Base-by-base conservation (phyloP, 2,888 invertebrate genomes). In the Proisotoma minuta region DNA sequence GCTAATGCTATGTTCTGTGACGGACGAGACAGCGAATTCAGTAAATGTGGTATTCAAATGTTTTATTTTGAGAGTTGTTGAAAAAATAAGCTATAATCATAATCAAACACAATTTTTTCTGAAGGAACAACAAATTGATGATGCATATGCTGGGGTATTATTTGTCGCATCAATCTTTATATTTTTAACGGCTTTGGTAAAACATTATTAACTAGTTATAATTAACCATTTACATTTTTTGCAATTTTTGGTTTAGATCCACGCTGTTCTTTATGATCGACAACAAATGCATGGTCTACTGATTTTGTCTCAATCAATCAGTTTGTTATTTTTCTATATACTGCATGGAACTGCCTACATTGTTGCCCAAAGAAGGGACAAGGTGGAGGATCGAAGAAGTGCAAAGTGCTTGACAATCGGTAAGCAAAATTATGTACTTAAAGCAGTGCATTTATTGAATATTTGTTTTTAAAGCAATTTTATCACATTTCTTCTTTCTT, bases 221-320 rank as follows among this genome's bases (percentile, higher is more conserved):
- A n/a, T n/a, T n/a, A n/a, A n/a, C n/a, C n/a, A n/a, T n/a, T n/a
- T n/a, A n/a, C n/a, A n/a, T n/a, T n/a, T n/a, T n/a, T n/a, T n/a
- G n/a, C n/a, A n/a, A n/a, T n/a, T n/a, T n/a, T n/a, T n/a, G n/a
- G n/a, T n/a, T n/a, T n/a, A n/a, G n/a, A n/a, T 69, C 23, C 66
- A 66, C 34, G 3, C 63, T 10, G 20, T 62, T 10, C 50, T 69
- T 8, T 50, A 60, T 12, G 64, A 66, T n/a, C 59, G 60, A 29
- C 66, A 66, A 12, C 63, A 66, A 52, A 58, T 69, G 49, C 69
- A 69, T 27, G 68, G 68, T 18, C 52, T 66, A 3, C 60, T 63
- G 0, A 63, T 69, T 4, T 53, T 69, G 1, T 69, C 62, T 8
- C 60, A 69, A 39, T 57, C 62, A 12, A 12, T 63, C 3, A 64